Percentiles rank a stretch among this genome's conserved stretches.
These are phyloP conservation scores for Colostygia pectinataria DNA, from an alignment of 2,888 invertebrate genomes.

Conservation along the genomic window DNA sequence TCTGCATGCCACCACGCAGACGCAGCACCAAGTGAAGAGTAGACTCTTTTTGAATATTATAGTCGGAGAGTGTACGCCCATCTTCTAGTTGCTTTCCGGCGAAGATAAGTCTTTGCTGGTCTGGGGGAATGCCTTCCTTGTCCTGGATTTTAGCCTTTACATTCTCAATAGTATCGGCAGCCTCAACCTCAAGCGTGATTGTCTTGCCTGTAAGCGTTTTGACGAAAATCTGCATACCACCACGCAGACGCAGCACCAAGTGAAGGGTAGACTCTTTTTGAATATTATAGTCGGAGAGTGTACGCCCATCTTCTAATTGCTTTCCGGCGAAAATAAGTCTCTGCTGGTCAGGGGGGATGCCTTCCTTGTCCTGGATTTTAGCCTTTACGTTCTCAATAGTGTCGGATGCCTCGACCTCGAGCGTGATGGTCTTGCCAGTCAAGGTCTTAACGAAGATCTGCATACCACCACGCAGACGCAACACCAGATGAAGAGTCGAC, in stretches of 20 bases:
- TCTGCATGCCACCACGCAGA: no score
- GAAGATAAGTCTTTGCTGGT: constrained; percentile 7
- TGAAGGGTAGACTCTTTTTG: constrained; percentile 14
- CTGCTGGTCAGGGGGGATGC: constrained; percentile 22
- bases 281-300: constrained; percentile 20
- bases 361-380: constrained; percentile 21
- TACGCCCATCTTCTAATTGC: constrained; percentile 19
- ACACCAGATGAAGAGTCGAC: constrained; percentile 8
- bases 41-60: constrained; percentile 25
- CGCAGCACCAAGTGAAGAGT: not conserved
- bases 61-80: constrained; percentile 19
- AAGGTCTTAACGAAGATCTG: constrained; percentile 18
- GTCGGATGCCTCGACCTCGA: constrained; percentile 16
- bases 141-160: constrained; percentile 13
- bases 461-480: constrained; percentile 21
- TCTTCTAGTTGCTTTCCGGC: constrained; percentile 10
- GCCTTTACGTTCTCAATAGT: constrained; percentile 19
- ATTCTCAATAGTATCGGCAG: not conserved
- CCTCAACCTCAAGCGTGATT: not conserved
- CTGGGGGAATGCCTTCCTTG: constrained; percentile 14
- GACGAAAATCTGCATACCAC: constrained; percentile 6
- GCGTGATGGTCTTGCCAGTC: constrained; percentile 16
- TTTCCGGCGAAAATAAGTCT: constrained; percentile 22
- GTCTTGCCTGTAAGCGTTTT: not conserved
- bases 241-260: constrained; percentile 4